phyloP scores from a whole-genome alignment of 2,797 vertebrate species.

The Molossus molossus region DNA sequence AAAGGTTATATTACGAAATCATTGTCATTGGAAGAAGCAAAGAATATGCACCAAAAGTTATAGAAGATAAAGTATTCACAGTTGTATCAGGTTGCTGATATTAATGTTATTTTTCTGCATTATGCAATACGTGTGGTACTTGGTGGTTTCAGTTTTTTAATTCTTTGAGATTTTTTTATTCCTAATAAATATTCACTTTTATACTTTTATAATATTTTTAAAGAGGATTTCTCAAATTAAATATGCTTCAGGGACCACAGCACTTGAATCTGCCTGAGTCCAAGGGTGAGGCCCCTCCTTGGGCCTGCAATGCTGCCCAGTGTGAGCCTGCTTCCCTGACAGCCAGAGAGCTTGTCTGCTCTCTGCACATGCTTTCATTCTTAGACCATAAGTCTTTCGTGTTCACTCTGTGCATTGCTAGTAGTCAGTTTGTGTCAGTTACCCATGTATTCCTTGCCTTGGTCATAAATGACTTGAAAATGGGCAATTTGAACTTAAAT shows the following conservation, averaged over 20 bases:
- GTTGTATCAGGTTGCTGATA: not conserved
- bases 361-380: not conserved
- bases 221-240: not conserved
- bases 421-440: not conserved
- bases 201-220: slow-evolving; percentile 18
- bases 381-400: not conserved
- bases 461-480: not conserved
- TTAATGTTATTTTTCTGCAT: slow-evolving; percentile 28
- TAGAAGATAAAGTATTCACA: slow-evolving; percentile 8
- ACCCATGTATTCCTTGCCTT: not conserved
- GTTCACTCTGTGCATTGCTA: not conserved
- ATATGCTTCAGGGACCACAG: not conserved
- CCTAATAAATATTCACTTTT: not conserved
- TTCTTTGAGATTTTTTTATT: not conserved
- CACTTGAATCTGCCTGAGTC: not conserved
- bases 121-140: not conserved
- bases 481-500: not conserved
- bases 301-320: too few relatives aligned
- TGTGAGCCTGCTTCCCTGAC: not conserved
- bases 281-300: not conserved
- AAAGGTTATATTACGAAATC: slow-evolving; percentile 14
- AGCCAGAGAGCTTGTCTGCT: not conserved
- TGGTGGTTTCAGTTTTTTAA: not conserved
- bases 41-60: not conserved
- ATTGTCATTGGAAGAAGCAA: not conserved